Evolutionary conservation across 2,797 vertebrate species (phyloP), one percentile per base, ranked within the genome.

Genomic region (Craterocephalus amniculus): DNA sequence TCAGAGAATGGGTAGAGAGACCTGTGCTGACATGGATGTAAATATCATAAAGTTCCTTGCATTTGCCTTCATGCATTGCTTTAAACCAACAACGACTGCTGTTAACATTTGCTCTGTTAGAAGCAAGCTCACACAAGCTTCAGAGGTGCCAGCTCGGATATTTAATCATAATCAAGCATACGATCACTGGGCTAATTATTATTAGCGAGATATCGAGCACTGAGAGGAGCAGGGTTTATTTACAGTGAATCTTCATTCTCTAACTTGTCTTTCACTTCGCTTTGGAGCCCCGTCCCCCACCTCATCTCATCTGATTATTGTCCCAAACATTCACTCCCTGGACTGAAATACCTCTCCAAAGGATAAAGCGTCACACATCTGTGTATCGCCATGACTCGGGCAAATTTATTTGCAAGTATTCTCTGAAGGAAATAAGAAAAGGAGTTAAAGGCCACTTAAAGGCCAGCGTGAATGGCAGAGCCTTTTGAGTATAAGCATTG

Each of bases 111-210:
- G 67, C 79, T 64, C 59, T 45, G 34, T 76, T 31, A 26, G 60
- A 86, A 75, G 89, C 80, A 70, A 90, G 87, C 78, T 83, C 59
- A 59, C 78, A 56, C 78, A 64, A 62, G 71, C 78, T 63, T 72
- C 79, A 70, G 72, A 29, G 62, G 92, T 88, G 60, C 55, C 24
- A 0, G 68, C 80, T 84, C 89, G 92, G 89, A 89, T 89, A 82
- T 86, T 90, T 91, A 87, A 93, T 94, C 93, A 93, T 93, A 93
- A 94, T 94, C 93, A 94, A 86, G 87, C 75, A 89, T 88, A 94
- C 87, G 93, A 91, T 94, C 92, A 91, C 85, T 1, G 72, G 68
- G 74, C 87, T 93, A 93, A 94, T 94, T 94, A 91, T 91, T 93
- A 90, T 92, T 92, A 89, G 90, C 86, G 90, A 87, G 88, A 87